Percentiles rank a stretch among this genome's conserved stretches.
Evolutionary conservation across 2,113 vertebrate species (phyloP).

Genomic region (Mastomys natalensis): DNA sequence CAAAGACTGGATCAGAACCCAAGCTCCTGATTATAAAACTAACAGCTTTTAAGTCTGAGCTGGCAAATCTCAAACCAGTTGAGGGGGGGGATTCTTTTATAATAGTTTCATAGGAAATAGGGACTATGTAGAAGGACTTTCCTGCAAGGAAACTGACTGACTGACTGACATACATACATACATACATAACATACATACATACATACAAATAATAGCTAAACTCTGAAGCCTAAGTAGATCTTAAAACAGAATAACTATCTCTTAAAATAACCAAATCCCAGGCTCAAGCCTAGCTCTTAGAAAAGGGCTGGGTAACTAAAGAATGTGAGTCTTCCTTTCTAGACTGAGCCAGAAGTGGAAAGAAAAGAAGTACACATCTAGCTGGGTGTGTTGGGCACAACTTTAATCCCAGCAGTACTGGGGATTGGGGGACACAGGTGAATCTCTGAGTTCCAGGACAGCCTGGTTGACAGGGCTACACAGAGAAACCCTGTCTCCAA

Average conservation of each 20-base stretch:
- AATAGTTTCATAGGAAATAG: slow-evolving; percentile 43
- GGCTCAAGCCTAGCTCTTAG: background rate
- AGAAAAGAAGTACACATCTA: background rate
- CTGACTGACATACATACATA: no score
- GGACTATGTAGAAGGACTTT: background rate
- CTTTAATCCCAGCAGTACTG: background rate
- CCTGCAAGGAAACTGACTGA: background rate
- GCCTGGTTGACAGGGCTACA: background rate
- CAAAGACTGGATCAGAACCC: background rate
- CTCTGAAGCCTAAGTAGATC: background rate
- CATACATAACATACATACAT: no score
- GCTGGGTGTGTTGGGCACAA: background rate
- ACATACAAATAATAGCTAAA: background rate
- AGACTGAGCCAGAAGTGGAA: slow-evolving; percentile 4
- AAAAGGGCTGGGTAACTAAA: background rate
- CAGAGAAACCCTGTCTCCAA: background rate
- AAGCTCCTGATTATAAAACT: slow-evolving; percentile 40
- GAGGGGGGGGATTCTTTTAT: background rate
- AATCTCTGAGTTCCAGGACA: background rate
- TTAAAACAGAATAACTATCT: slow-evolving; percentile 41
- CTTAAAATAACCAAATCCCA: slow-evolving; percentile 8
- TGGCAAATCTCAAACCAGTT: slow-evolving; percentile 33
- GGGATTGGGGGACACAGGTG: background rate
- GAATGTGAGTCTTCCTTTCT: background rate
- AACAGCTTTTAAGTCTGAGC: slow-evolving; percentile 29